A percentile compares a stretch with the other conserved stretches of the same genome.
Evolutionary conservation across 2,113 vertebrate species (phyloP).

Genomic region (Campylomormyrus tamandua): DNA sequence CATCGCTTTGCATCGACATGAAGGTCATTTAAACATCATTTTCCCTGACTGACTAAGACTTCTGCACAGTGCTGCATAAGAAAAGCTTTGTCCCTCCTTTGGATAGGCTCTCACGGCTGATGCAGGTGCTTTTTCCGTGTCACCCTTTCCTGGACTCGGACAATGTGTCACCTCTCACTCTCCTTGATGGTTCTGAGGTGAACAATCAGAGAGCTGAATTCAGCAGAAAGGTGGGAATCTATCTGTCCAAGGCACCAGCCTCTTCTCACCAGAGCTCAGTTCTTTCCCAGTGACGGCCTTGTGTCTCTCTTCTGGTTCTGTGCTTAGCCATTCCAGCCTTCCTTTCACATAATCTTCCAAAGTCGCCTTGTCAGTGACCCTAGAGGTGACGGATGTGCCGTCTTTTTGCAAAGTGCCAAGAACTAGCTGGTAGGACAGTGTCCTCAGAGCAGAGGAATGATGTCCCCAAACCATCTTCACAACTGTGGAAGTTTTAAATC

Average conservation of each 20-base stretch:
- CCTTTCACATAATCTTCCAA: not conserved
- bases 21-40: not conserved
- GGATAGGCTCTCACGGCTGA: not conserved
- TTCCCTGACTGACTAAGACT: not conserved
- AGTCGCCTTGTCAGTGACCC: not conserved
- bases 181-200: constrained; percentile 33
- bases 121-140: not conserved
- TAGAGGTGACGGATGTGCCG: not conserved
- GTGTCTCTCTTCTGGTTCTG: not conserved
- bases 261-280: constrained; percentile 44
- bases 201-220: constrained; percentile 47
- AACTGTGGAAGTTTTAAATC: not conserved
- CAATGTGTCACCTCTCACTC: not conserved
- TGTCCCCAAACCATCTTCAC: not conserved
- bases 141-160: not conserved
- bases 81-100: not conserved
- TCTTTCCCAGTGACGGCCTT: not conserved
- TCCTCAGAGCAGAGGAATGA: not conserved
- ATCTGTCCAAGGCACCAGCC: constrained; percentile 55
- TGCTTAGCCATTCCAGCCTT: not conserved
- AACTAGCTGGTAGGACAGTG: not conserved
- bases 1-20: not conserved
- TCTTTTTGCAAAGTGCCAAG: not conserved
- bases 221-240: constrained; percentile 52
- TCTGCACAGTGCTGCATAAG: not conserved